Conservation (phyloP, 2,113 vertebrate genomes). For the Lycaon pictus region DNA sequence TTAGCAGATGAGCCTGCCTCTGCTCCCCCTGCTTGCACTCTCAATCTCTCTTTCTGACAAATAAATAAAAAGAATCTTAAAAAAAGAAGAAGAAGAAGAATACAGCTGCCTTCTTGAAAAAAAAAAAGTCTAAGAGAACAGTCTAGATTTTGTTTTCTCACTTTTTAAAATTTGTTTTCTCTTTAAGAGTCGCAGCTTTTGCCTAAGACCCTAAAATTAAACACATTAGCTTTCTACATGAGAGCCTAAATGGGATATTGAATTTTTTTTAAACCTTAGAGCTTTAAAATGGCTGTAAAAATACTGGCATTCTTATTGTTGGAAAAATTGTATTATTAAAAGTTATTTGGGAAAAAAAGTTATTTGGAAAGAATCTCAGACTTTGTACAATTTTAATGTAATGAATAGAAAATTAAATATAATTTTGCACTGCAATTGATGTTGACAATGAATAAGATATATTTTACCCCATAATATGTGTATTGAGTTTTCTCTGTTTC, state of each 20-base stretch:
- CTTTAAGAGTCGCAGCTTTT: background rate
- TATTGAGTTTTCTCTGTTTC: background rate
- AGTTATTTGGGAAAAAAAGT: slow-evolving; percentile 41
- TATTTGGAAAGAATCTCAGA: slow-evolving; percentile 21
- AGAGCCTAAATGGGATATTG: background rate
- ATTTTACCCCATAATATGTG: background rate
- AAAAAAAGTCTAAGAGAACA: background rate
- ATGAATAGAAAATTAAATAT: background rate
- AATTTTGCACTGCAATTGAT: background rate
- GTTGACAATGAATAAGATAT: background rate
- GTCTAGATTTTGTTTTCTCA: background rate
- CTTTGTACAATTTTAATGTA: background rate
- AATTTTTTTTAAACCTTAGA: background rate
- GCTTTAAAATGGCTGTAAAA: slow-evolving; percentile 9
- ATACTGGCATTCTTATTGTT: background rate
- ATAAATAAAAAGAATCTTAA: too few relatives aligned
- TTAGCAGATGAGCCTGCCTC: too few relatives aligned
- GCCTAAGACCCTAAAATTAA: background rate
- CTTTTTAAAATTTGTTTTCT: background rate
- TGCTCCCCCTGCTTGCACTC: too few relatives aligned
- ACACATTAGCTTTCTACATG: background rate
- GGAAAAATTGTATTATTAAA: slow-evolving; percentile 27
- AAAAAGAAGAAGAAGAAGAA: too few relatives aligned
- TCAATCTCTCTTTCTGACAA: too few relatives aligned
- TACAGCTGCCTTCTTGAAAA: too few relatives aligned